A percentile compares a stretch with the other conserved stretches of the same genome.
These are phyloP conservation scores for Drosophila multiciliata DNA, from an alignment of 2,888 invertebrate genomes.

Conservation along the genomic window DNA sequence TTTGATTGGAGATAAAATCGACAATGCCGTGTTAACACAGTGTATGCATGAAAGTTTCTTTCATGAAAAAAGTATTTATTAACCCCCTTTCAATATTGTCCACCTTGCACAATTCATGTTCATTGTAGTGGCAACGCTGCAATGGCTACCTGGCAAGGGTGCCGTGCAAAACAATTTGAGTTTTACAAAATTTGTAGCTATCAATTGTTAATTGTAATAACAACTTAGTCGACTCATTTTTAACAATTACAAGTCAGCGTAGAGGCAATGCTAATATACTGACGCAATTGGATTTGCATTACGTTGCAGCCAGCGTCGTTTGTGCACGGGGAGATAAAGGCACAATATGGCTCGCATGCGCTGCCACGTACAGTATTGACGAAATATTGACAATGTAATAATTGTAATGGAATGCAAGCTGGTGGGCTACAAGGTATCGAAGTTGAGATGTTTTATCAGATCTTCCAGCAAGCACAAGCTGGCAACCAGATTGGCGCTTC, in stretches of 20 bases:
- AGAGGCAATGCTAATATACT: slow-evolving; percentile 44
- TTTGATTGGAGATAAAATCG: too few relatives aligned
- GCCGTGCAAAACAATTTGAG: slow-evolving; percentile 69
- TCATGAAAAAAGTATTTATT: slow-evolving; percentile 17
- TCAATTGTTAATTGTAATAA: slow-evolving; percentile 30
- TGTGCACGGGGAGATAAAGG: slow-evolving; percentile 61
- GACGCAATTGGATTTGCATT: slow-evolving; percentile 58
- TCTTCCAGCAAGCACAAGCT: slow-evolving; percentile 96
- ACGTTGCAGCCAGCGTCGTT: slow-evolving; percentile 64
- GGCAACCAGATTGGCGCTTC: slow-evolving; percentile 98
- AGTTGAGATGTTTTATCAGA: slow-evolving; percentile 98
- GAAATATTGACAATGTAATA: not conserved
- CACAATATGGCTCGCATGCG: slow-evolving; percentile 86
- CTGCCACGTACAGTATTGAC: slow-evolving; percentile 88
- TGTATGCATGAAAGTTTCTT: not conserved
- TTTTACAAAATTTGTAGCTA: slow-evolving; percentile 81
- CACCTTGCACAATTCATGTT: slow-evolving; percentile 5
- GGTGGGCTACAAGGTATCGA: slow-evolving; percentile 95
- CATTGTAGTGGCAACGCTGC: slow-evolving; percentile 32
- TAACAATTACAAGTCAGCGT: slow-evolving; percentile 3
- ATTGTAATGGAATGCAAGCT: slow-evolving; percentile 92
- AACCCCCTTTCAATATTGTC: slow-evolving; percentile 42
- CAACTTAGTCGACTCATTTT: not conserved
- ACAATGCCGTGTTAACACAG: not conserved
- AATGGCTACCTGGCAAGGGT: slow-evolving; percentile 30